Conservation (phyloP, 2,113 vertebrate species). For the Strix uralensis region DNA sequence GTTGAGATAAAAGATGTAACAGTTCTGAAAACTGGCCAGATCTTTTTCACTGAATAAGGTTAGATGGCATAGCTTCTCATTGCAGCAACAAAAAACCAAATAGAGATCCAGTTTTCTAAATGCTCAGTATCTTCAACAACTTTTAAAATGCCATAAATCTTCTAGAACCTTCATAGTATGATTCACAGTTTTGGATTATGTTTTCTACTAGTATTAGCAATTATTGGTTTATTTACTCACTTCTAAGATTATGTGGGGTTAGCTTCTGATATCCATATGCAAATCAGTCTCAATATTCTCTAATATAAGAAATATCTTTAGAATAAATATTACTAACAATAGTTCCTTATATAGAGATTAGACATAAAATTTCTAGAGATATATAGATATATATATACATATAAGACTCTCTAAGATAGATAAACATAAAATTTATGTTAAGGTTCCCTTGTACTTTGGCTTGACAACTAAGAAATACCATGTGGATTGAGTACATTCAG, state of each 20-base stretch:
- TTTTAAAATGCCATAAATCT: not conserved
- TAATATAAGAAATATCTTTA: not conserved
- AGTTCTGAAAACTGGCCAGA: not conserved
- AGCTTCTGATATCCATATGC: not conserved
- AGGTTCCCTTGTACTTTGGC: not conserved
- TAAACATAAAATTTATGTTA: not conserved
- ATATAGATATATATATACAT: not conserved
- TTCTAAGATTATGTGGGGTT: not conserved
- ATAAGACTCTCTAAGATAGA: not conserved
- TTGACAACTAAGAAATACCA: not conserved
- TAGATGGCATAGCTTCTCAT: not conserved
- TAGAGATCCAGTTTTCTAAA: not conserved
- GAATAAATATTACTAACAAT: not conserved
- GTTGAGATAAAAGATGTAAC: not conserved
- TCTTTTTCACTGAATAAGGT: not conserved
- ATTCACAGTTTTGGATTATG: not conserved
- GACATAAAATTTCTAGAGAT: not conserved
- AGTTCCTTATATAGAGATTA: not conserved
- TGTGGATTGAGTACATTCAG: not conserved
- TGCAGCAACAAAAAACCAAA: not conserved
- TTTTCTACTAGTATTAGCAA: not conserved
- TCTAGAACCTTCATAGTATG: not conserved
- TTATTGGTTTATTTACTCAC: not conserved
- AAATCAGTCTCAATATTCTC: not conserved
- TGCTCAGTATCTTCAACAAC: not conserved